Evolutionary conservation across 2,113 vertebrate species (phyloP).

Genomic region (Planiliza haematocheilus): DNA sequence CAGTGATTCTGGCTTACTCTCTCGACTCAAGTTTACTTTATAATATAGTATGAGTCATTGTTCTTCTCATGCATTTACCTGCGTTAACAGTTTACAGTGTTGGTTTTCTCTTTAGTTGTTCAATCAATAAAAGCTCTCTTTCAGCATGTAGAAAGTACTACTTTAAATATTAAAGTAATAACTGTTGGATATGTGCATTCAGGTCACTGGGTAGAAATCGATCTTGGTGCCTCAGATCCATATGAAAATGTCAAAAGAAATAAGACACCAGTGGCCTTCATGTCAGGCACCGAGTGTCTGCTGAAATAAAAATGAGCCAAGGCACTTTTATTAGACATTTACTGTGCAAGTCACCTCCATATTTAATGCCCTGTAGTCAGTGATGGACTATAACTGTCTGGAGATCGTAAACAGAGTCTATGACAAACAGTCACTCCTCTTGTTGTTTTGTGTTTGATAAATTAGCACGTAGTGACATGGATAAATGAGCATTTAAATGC

Average conservation of each 20-base stretch:
- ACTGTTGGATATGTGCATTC: no score
- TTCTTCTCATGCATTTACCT: background rate
- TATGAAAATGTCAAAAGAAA: conserved; percentile 10
- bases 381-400: conserved; percentile 40
- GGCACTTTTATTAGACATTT: conserved; percentile 38
- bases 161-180: no score
- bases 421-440: background rate
- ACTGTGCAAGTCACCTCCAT: conserved; percentile 20
- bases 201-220: background rate
- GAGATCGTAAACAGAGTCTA: conserved; percentile 28
- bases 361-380: conserved; percentile 23
- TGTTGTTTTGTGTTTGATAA: conserved; percentile 22
- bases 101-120: no score
- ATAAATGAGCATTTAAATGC: conserved; percentile 18
- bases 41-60: background rate
- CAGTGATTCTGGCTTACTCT: conserved; percentile 9
- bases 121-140: no score
- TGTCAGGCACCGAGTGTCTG: background rate
- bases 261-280: conserved; percentile 1
- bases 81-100: background rate
- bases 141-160: no score
- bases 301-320: conserved; percentile 32
- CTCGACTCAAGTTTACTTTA: background rate
- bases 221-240: no score
- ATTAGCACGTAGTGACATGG: background rate